Conservation (phyloP, 2,113 vertebrate species). For the Cyrtonyx montezumae region DNA sequence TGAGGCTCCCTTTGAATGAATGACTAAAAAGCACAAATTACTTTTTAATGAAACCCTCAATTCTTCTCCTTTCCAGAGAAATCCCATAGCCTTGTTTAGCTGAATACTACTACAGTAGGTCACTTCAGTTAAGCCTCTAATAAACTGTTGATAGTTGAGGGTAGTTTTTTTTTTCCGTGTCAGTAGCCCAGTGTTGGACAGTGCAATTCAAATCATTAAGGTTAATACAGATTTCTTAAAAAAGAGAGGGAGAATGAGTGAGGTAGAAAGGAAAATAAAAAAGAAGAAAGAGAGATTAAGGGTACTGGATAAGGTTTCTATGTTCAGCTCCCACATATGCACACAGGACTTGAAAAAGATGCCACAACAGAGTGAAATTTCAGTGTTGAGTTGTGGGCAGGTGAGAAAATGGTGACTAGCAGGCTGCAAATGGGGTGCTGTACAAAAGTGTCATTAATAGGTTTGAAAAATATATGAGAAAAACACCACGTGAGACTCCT, state of each 20-base stretch:
- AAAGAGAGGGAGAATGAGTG: not conserved
- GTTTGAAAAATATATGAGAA: not conserved
- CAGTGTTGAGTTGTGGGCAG: not conserved
- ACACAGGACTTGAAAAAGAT: not conserved
- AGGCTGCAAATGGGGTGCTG: not conserved
- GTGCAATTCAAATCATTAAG: conserved; percentile 67
- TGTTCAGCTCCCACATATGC: conserved; percentile 43
- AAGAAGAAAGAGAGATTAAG: conserved; percentile 50
- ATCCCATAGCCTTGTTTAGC: conserved; percentile 65
- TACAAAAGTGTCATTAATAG: not conserved
- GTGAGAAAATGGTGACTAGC: not conserved
- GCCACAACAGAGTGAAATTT: conserved; percentile 53
- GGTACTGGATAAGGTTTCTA: conserved; percentile 41
- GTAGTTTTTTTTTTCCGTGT: conserved; percentile 60
- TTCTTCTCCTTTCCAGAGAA: conserved; percentile 74
- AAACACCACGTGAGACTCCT: not conserved
- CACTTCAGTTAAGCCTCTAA: conserved; percentile 76
- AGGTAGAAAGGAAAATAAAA: not conserved
- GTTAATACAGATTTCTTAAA: conserved; percentile 43
- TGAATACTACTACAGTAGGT: conserved; percentile 73
- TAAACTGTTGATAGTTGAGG: conserved; percentile 73
- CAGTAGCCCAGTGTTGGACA: conserved; percentile 69
- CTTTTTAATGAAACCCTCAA: conserved; percentile 81
- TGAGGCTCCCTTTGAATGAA: conserved; percentile 76
- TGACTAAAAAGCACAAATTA: conserved; percentile 81